Conservation (phyloP, 92 coral and sea anemone species). For the Porites rus region DNA sequence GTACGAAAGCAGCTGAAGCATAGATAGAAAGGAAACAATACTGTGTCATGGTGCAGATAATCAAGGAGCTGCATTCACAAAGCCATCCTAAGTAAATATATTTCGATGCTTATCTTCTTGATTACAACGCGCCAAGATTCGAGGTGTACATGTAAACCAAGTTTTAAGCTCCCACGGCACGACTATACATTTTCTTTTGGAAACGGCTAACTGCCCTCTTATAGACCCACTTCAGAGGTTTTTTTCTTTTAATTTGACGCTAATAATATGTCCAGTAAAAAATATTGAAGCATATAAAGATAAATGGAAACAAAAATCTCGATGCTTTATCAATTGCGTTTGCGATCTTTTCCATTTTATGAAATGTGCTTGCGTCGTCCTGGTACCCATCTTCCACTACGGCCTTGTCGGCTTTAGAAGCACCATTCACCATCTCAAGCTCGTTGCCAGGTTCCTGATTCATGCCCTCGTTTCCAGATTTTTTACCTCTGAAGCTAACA, state of each 20-base stretch:
- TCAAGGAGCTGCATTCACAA: no score
- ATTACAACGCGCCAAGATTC: no score
- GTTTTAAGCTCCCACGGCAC: no score
- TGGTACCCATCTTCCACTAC: constrained; percentile 32
- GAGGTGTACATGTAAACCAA: no score
- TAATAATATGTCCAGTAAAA: constrained; percentile 40
- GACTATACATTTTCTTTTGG: no score
- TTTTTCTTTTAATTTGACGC: background rate
- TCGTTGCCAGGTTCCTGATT: background rate
- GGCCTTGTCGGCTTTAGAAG: constrained; percentile 23
- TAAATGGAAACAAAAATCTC: constrained; percentile 38
- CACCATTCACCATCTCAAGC: constrained; percentile 42
- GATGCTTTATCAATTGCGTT: constrained; percentile 33
- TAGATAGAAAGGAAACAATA: no score
- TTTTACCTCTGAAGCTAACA: background rate
- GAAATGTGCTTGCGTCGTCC: background rate
- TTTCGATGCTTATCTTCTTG: no score
- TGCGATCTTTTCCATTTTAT: constrained; percentile 27
- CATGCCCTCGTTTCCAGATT: background rate
- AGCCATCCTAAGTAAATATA: no score
- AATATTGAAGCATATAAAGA: constrained; percentile 36
- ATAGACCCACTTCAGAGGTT: no score
- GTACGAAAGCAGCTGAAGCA: no score
- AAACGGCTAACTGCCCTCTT: no score
- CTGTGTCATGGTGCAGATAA: no score